phyloP scores from a whole-genome alignment of 1,140 invertebrate genomes.

The Meloidogyne floridensis region DNA sequence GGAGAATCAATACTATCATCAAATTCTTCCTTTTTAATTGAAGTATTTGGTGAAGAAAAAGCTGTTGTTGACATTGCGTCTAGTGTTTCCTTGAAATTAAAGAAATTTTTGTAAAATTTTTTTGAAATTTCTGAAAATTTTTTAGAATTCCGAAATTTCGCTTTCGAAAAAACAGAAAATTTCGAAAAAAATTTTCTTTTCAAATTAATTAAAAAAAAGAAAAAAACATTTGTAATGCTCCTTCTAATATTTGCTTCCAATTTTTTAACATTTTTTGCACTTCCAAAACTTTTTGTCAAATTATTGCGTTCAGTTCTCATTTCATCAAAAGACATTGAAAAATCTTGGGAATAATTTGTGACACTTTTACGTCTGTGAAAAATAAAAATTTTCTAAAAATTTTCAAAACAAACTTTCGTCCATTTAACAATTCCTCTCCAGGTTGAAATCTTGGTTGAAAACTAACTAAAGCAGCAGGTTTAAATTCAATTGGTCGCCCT shows the following conservation, averaged over 20 bases:
- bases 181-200: neutral
- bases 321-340: constrained; percentile 16
- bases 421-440: neutral
- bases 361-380: neutral
- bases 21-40: neutral
- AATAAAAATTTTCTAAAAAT: neutral
- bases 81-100: constrained; percentile 10
- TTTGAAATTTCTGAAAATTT: no score
- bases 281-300: constrained; percentile 23
- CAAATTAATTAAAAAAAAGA: neutral
- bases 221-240: constrained; percentile 18
- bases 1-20: neutral
- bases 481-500: constrained; percentile 12
- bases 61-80: constrained; percentile 27
- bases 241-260: constrained; percentile 6
- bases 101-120: neutral
- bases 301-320: constrained; percentile 1
- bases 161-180: no score
- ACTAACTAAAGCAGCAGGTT: constrained; percentile 18
- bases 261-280: constrained; percentile 23
- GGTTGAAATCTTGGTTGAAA: constrained; percentile 20
- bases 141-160: no score
- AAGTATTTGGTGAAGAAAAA: constrained; percentile 21
- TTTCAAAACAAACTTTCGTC: neutral
- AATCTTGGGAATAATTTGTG: constrained; percentile 15